Base-by-base conservation (phyloP, 2,888 invertebrate species). In the Diadromus collaris region DNA sequence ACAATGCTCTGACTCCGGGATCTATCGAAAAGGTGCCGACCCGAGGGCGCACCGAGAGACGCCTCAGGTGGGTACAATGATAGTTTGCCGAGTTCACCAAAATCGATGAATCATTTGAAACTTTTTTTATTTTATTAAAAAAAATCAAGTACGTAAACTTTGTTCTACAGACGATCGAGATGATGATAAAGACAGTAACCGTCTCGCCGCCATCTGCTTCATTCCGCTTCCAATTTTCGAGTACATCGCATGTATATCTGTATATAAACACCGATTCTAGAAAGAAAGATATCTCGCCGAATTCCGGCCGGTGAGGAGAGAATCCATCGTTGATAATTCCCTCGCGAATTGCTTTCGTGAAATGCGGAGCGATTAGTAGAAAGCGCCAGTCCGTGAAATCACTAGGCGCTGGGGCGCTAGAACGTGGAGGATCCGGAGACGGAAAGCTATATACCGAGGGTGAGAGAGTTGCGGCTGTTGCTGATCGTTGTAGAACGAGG, bases 351-450 rank as follows among this genome's bases (percentile, higher is more conserved):
- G 76, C 65, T 78, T 82, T 81, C 78, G 76, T 82, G 78, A 78
- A 81, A 83, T 73, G 81, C 60, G 63, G 81, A 77, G 61, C 76
- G 80, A 86, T 86, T 84, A 82, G 70, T 73, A 32, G 69, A 63
- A 79, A 69, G 83, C 76, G 81, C 65, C 73, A 78, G 75, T 76
- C 82, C 82, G 83, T 86, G 76, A 84, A 86, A 86, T 85, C 84
- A 80, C 64, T 74, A 69, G 72, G 73, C 60, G 76, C 65, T 61
- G 61, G 67, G n/a, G 41, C 32, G 65, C 29, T 56, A 38, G 76
- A 34, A 60, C n/a, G 64, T 41, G 54, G 68, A 70, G 69, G 64
- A 41, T 41, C 64, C 44, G 64, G 64, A 48, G 72, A 64, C 54
- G 34, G 51, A 73, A 56, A 71, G 46, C 34, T 56, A 29, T 56